phyloP scores from a whole-genome alignment of 2,113 vertebrate species.

The Tiliqua scincoides region DNA sequence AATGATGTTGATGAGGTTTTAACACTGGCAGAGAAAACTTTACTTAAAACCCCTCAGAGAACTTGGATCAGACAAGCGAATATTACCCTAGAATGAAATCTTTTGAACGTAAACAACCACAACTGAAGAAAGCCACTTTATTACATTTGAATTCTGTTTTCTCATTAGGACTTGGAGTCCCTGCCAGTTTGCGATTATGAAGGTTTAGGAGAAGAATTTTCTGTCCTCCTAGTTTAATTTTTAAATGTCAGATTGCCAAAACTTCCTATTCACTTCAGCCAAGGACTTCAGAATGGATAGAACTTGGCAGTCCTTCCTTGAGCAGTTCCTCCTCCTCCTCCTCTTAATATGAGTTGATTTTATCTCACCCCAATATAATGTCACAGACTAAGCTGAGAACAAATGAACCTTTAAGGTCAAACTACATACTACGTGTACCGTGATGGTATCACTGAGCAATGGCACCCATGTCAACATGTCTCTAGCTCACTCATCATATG shows the following conservation, averaged over 20 bases:
- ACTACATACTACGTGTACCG: neutral
- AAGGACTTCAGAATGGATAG: slow-evolving; percentile 35
- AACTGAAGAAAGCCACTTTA: slow-evolving; percentile 46
- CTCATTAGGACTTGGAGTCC: slow-evolving; percentile 52
- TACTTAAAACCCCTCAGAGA: slow-evolving; percentile 5
- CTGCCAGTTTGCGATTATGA: slow-evolving; percentile 64
- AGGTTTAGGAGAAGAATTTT: slow-evolving; percentile 47
- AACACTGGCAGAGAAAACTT: slow-evolving; percentile 23
- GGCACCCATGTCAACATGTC: too few species aligned
- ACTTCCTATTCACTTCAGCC: slow-evolving; percentile 33
- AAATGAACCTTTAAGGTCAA: neutral
- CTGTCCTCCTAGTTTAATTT: slow-evolving; percentile 60
- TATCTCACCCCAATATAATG: neutral
- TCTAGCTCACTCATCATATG: neutral
- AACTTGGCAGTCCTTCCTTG: slow-evolving; percentile 31
- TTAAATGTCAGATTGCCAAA: slow-evolving; percentile 60
- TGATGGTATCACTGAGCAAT: neutral
- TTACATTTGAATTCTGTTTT: slow-evolving; percentile 60
- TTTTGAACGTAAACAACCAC: slow-evolving; percentile 58
- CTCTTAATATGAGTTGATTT: neutral
- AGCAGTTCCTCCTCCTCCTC: slow-evolving; percentile 14
- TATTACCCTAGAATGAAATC: slow-evolving; percentile 40
- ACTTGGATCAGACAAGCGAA: slow-evolving; percentile 14
- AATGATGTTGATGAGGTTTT: slow-evolving; percentile 19
- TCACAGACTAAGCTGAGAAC: neutral